A percentile compares a stretch with the other conserved stretches of the same genome.
phyloP scores from a whole-genome alignment of 2,797 vertebrate species.

The Parauchenoglanis punctatus region DNA sequence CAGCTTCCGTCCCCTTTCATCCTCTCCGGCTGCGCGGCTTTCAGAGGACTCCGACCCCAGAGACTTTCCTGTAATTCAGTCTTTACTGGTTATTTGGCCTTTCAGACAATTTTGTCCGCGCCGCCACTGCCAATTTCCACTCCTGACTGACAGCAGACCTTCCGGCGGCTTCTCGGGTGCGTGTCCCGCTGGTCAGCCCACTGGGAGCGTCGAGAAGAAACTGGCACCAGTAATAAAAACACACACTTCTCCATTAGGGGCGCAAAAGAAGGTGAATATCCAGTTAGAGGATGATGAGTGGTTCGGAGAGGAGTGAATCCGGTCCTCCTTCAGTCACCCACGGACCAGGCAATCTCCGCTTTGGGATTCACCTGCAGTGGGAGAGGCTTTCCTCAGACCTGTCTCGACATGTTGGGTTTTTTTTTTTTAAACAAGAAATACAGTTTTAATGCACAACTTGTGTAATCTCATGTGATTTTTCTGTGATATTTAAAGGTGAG shows the following conservation, averaged over 20 bases:
- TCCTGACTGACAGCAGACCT: neutral
- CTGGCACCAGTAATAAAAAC: conserved; percentile 56
- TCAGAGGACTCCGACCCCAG: conserved; percentile 15
- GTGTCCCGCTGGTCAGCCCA: conserved; percentile 2
- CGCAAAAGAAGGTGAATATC: conserved; percentile 62
- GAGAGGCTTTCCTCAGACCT: conserved; percentile 1
- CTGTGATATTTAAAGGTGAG: neutral
- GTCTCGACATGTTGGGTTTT: neutral
- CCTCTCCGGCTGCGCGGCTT: neutral
- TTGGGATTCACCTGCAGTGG: neutral
- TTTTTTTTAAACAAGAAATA: neutral
- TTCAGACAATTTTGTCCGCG: conserved; percentile 36
- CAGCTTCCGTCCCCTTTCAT: neutral
- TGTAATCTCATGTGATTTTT: neutral
- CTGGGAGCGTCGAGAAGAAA: conserved; percentile 11
- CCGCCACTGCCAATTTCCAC: conserved; percentile 4
- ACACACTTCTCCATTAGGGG: conserved; percentile 65
- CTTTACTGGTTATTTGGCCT: conserved; percentile 39
- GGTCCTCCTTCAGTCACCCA: conserved; percentile 35
- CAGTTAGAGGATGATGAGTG: conserved; percentile 60
- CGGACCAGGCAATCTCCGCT: neutral
- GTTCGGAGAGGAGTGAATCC: conserved; percentile 64
- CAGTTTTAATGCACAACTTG: neutral
- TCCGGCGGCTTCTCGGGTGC: neutral
- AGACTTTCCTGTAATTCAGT: conserved; percentile 31